phyloP scores from a whole-genome alignment of 2,797 vertebrate genomes.

The Chloroceryle inda region DNA sequence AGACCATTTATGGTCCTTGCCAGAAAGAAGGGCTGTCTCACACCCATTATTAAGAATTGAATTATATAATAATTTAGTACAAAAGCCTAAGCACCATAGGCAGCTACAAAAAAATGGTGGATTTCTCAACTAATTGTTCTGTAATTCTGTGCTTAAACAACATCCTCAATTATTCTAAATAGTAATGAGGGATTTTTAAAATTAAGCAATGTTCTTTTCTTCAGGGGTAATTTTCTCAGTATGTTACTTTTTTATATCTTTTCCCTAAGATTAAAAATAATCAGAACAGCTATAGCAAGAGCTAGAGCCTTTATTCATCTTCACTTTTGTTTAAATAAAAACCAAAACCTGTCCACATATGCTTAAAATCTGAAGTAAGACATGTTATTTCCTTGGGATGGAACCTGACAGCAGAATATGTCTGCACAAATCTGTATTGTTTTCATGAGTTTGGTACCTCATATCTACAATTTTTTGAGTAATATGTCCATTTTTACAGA shows the following conservation, averaged over 20 bases:
- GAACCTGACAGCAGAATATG: background rate
- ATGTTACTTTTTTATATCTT: background rate
- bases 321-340: background rate
- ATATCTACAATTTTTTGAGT: background rate
- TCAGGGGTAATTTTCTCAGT: background rate
- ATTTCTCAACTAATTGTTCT: background rate
- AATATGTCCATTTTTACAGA: background rate
- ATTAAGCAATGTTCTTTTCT: background rate
- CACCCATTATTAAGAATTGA: background rate
- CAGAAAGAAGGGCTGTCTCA: background rate
- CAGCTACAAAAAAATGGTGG: background rate
- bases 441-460: background rate
- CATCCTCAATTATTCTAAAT: background rate
- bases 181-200: background rate
- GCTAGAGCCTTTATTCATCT: background rate
- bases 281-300: background rate
- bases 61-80: background rate
- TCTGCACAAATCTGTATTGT: background rate
- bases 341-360: background rate
- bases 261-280: background rate
- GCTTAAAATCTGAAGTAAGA: background rate
- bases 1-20: background rate
- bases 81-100: background rate
- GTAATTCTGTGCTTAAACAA: background rate
- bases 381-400: background rate